Evolutionary conservation across 2,888 invertebrate species (phyloP).

Genomic region (Apamea sordens): DNA sequence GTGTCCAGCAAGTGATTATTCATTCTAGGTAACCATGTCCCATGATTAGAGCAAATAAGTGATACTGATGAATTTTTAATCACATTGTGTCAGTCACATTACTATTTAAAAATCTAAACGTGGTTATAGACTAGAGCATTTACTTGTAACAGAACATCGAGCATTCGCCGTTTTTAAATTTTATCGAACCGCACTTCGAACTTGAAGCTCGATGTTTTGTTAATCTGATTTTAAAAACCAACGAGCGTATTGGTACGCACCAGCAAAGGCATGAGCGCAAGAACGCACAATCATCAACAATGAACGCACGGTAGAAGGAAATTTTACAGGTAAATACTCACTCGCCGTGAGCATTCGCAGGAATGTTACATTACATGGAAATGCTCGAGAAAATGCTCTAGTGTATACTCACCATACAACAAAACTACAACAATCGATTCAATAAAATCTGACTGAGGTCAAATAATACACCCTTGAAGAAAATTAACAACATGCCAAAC

Average conservation of each 20-base stretch:
- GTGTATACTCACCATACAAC: neutral
- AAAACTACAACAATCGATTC: constrained; percentile 5
- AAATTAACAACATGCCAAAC: constrained; percentile 54
- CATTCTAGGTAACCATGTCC: neutral
- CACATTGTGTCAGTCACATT: constrained; percentile 43
- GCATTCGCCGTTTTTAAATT: neutral
- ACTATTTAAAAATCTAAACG: constrained; percentile 7
- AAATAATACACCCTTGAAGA: constrained; percentile 34
- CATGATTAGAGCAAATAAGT: constrained; percentile 25
- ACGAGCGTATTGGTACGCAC: neutral
- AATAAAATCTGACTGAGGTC: constrained; percentile 15
- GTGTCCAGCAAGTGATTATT: constrained; percentile 1
- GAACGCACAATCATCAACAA: neutral
- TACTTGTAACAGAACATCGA: neutral
- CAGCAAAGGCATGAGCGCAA: neutral
- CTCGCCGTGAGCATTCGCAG: neutral
- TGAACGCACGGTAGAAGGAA: neutral
- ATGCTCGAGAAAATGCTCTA: neutral
- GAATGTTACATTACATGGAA: neutral
- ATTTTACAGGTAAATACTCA: neutral
- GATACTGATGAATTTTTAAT: constrained; percentile 28
- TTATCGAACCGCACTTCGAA: neutral
- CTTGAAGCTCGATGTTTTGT: neutral
- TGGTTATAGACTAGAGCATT: neutral
- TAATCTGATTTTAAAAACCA: neutral